phyloP scores from a whole-genome alignment of 1,140 invertebrate species.

The Drosophila orena region DNA sequence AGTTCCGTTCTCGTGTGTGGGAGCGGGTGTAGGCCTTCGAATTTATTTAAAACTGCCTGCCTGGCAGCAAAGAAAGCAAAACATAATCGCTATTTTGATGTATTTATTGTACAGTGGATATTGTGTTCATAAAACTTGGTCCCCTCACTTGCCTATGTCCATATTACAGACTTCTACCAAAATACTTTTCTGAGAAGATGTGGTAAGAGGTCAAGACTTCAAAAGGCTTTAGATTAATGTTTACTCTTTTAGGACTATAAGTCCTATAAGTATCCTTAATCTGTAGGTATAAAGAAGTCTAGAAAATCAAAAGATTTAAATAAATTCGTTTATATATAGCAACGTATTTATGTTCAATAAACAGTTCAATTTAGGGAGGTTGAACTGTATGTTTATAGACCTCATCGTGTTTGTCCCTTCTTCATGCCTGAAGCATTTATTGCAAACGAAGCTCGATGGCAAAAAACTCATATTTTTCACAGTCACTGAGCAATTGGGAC shows the following conservation, averaged over 20 bases:
- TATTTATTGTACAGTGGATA: conserved; percentile 12
- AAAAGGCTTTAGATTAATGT: not conserved
- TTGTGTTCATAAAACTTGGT: not conserved
- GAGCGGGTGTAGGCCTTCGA: conserved; percentile 17
- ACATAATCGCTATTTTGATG: conserved; percentile 23
- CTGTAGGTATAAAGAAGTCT: no score
- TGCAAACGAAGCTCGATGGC: conserved; percentile 28
- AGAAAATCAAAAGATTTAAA: no score
- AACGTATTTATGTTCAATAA: not conserved
- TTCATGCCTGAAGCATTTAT: conserved; percentile 60
- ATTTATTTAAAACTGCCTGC: conserved; percentile 62
- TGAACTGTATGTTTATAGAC: conserved; percentile 5
- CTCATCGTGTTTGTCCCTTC: conserved; percentile 5
- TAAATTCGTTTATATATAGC: not conserved
- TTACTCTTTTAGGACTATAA: not conserved
- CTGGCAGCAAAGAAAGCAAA: conserved; percentile 36
- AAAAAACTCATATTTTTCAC: conserved; percentile 36
- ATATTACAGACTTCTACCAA: no score
- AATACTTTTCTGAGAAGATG: no score
- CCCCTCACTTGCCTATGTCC: no score
- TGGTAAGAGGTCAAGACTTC: not conserved
- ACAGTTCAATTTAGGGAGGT: not conserved
- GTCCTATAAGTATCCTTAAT: no score
- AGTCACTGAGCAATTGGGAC: conserved; percentile 54
- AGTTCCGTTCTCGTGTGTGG: not conserved